Base-by-base conservation (phyloP, 2,888 invertebrate genomes). In the Drosophila rellima region DNA sequence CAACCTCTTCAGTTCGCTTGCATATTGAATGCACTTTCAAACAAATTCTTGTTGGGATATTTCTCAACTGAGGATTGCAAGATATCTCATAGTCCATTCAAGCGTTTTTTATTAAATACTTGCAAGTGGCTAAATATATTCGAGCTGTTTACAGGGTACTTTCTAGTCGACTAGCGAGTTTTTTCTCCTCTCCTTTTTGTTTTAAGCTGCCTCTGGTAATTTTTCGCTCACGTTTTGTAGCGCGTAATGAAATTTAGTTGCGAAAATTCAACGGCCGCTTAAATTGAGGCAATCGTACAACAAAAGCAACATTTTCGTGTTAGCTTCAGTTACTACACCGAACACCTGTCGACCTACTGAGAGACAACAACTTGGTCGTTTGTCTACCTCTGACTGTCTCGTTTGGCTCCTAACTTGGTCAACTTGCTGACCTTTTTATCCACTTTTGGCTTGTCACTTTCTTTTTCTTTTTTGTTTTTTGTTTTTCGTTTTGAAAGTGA, bases 231-330 rank as follows among this genome's bases (percentile, higher is more conserved):
- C 77, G 68, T 80, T 80, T 84, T 82, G 78, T 73, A 59, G 67
- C 56, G 65, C 63, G 71, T 63, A 77, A 70, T 86, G 74, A 80
- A 82, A 71, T 86, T 80, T 55, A 68, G 80, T 82, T 82, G 86
- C 86, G 80, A 85, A 82, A 85, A 82, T 67, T 64, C 63, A 73
- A 73, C 68, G 72, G 65, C 63, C 71, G 61, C 70, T 65, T 54
- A 66, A 56, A 78, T 69, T 64, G 78, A 51, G 86, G 75, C 77
- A 82, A 80, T 45, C 51, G 42, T n/a, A 20, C 37, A 56, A 39
- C 62, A 67, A 69, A 62, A 63, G 45, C 64, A 67, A 78, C 75
- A 78, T 62, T 68, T 59, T 47, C n/a, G 29, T 52, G 26, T 55
- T 51, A 57, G 61, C 62, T 74, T 59, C 51, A 48, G 62, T 75